A percentile compares a stretch with the other conserved stretches of the same genome.
These are phyloP conservation scores for Pseudorhiza aurosa DNA, from an alignment of 30 jellyfish, hydroid and myxozoan genomes.

Conservation along the genomic window DNA sequence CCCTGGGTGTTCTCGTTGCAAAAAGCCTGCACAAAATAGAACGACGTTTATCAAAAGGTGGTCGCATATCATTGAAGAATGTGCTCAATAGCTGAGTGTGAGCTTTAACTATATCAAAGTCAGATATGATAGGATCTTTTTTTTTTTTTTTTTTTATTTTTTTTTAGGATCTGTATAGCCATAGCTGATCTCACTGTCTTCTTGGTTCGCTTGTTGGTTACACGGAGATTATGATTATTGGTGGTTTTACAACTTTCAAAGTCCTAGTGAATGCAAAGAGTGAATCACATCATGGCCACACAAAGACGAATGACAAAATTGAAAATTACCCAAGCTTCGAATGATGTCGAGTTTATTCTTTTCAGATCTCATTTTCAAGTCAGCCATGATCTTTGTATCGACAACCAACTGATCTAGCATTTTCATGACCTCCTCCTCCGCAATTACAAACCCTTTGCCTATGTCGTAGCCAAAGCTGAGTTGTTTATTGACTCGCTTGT, in stretches of 20 bases:
- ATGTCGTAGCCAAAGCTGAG: conserved; percentile 92
- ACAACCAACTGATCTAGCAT: conserved; percentile 79
- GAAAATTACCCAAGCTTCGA: conserved; percentile 82
- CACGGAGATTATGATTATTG: too few relatives aligned
- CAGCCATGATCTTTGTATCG: conserved; percentile 70
- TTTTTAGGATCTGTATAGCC: too few relatives aligned
- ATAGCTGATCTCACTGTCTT: too few relatives aligned
- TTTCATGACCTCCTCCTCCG: conserved; percentile 91
- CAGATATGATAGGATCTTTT: too few relatives aligned
- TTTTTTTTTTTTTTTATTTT: too few relatives aligned
- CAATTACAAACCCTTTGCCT: conserved; percentile 92
- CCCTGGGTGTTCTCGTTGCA: conserved; percentile 97
- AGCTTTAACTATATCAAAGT: too few relatives aligned
- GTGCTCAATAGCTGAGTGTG: too few relatives aligned
- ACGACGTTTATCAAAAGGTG: too few relatives aligned
- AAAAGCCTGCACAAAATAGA: conserved; percentile 56
- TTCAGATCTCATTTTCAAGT: conserved; percentile 77
- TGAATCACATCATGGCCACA: too few relatives aligned
- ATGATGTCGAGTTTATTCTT: conserved; percentile 72
- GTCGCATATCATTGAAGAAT: too few relatives aligned
- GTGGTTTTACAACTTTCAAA: too few relatives aligned
- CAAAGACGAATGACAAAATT: neutral
- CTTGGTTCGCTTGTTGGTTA: too few relatives aligned
- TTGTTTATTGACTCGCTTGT: conserved; percentile 83
- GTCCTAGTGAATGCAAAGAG: neutral